Evolutionary conservation across 2,113 vertebrate genomes (phyloP), one percentile per base, ranked within the genome.

Genomic region (Sterna hirundo): DNA sequence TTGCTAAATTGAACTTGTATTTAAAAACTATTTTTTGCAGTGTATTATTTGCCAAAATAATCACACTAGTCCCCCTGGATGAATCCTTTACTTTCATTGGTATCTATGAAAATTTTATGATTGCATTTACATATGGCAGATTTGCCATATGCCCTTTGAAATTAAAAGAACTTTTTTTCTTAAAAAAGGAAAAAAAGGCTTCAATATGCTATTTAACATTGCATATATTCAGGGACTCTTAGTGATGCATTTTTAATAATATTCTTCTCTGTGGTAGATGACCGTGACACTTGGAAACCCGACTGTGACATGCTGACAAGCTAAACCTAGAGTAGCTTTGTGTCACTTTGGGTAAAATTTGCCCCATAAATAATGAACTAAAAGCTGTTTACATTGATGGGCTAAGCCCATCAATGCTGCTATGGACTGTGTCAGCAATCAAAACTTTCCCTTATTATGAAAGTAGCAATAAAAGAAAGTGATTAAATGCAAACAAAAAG

Each of bases 11-110:
- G 46, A 90, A 49, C n/a, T 86, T 83, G 32, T 40, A 75, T 74
- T 94, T 62, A 61, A 83, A 83, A 81, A 14, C 47, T 80, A 14
- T 70, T 88, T 94, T 95, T 83, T 94, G n/a, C 91, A 66, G 57
- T 52, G 23, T 70, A 4, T 7, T 80, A 2, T 85, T 90, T 92
- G 82, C 79, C 92, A 96, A 86, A 90, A 90, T 64, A 95, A 94
- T 86, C 72, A 75, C 26, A 13, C 5, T 15, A 47, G 58, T 93
- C 47, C 60, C 64, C n/a, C n/a, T 88, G 34, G 82, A 86, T 82
- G 55, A 88, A 74, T 93, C 51, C 10, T 94, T 85, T 69, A 40
- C 70, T 91, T 61, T 40, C 25, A 26, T 18, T 64, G 47, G 52
- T 91, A 61, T 87, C 74, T 74, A 21, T 83, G 81, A 87, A 69